These are phyloP conservation scores for Hecatera dysodea DNA, from an alignment of 2,888 invertebrate genomes.

Conservation along the genomic window DNA sequence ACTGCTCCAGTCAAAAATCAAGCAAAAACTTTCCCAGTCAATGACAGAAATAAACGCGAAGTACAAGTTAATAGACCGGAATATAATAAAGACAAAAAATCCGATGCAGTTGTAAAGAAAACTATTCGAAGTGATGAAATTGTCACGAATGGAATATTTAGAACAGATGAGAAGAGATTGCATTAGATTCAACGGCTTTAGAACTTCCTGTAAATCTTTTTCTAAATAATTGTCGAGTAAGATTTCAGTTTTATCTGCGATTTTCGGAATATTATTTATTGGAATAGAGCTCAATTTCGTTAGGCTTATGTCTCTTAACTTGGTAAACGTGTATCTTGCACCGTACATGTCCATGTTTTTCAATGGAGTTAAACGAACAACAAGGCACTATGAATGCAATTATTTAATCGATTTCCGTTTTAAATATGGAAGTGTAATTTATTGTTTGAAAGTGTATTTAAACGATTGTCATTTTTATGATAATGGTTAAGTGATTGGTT, in stretches of 20 bases:
- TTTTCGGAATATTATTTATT: not conserved
- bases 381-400: not conserved
- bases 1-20: conserved; percentile 5
- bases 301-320: conserved; percentile 6
- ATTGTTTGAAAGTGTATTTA: not conserved
- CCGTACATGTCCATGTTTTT: conserved; percentile 3
- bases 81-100: not conserved
- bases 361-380: not conserved
- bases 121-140: conserved; percentile 29
- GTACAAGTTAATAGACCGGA: not conserved
- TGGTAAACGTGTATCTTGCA: not conserved
- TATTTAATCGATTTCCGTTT: not conserved
- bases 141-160: conserved; percentile 34
- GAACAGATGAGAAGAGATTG: conserved; percentile 26
- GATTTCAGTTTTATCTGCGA: conserved; percentile 10
- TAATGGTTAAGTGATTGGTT: conserved; percentile 15
- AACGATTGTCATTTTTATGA: not conserved
- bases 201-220: conserved; percentile 11
- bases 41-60: not conserved
- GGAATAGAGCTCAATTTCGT: not conserved
- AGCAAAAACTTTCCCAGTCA: not conserved
- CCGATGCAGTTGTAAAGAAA: conserved; percentile 25
- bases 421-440: not conserved
- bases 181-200: conserved; percentile 21
- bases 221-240: conserved; percentile 24